Base-by-base conservation (phyloP, 2,113 vertebrate species). In the Turnix velox region DNA sequence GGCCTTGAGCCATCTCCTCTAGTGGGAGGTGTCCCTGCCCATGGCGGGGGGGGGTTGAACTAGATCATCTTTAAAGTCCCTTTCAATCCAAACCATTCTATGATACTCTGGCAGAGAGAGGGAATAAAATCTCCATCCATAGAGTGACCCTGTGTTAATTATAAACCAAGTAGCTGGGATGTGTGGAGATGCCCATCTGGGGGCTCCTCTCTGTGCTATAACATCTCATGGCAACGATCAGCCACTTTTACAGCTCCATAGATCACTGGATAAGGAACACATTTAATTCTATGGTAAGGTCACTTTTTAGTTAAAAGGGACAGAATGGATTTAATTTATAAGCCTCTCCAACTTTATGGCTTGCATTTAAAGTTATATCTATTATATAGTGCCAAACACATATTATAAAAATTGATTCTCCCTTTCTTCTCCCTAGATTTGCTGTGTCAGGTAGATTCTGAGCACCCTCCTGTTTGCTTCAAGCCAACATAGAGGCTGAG, bases 281-380 rank as follows among this genome's bases (percentile, higher is more conserved):
- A 92, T 91, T 87, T 94, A 96, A 89, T 95, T 96, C 96, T 79
- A 85, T 22, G 78, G 89, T 93, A 92, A 95, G 95, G 95, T 96
- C 94, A 96, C 95, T 92, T 96, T 95, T 96, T 93, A 94, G 62
- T 96, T 94, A 91, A 96, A 94, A 95, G 87, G 95, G 84, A 94
- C 91, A 91, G 94, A 89, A 96, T 2, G 12, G 91, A 62, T 95
- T 96, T 96, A 94, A 96, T 96, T 96, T 96, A 96, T 84, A 95
- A 94, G 92, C 81, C 95, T 95, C 92, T 96, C 87, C 91, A 95
- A 94, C 58, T 96, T 96, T 94, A 96, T 92, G 82, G 95, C 92
- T 89, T 67, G 78, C 74, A 73, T 96, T 96, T 96, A 74, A 95
- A 94, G 78, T 93, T 96, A 92, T 92, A 79, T 79, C 74, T 94